Evolutionary conservation across 2,888 invertebrate species (phyloP), one percentile per base, ranked within the genome.

Genomic region (Blera fallax): DNA sequence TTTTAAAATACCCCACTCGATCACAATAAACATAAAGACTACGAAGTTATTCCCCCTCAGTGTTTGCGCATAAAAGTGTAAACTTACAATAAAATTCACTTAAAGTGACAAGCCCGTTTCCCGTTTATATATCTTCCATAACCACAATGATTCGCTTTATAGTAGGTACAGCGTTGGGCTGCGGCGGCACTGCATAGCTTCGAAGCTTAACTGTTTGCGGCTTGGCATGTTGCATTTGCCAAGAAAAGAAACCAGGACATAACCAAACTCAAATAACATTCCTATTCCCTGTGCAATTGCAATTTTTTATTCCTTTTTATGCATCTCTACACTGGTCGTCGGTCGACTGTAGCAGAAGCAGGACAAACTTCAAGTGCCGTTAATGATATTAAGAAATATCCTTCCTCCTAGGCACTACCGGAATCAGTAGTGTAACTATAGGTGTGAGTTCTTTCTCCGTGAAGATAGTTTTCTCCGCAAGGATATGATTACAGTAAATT

Each of bases 381-480:
- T 78, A 83, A 83, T 78, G 78, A 78, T 83, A 78, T 78, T 83
- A 83, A 67, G 79, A 78, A 83, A 73, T 78, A 78, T 83, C 67
- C 72, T 62, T 34, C 8, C 29, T 4, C 24, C 24, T 24, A 24
- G 24, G 24, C 2, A 24, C 24, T 24, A 3, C 2, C 2, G 2
- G 4, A 4, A 24, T 62, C 54, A 24, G 76, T 34, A 65, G 56
- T 37, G 27, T 64, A 24, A 6, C 24, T 16, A 1, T 8, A 32
- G 32, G 32, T 52, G 62, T 50, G 37, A 58, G 24, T 32, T 52
- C n/a, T 34, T 32, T 48, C 21, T 40, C 1, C 18, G 6, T 1
- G 34, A 18, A 54, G 27, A 29, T 40, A 16, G 32, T 21, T 52
- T 16, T 14, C 32, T 52, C 32, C 34, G 21, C 11, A 29, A 69